Conservation (phyloP, 2,113 vertebrate species). For the Sylvilagus bachmani region DNA sequence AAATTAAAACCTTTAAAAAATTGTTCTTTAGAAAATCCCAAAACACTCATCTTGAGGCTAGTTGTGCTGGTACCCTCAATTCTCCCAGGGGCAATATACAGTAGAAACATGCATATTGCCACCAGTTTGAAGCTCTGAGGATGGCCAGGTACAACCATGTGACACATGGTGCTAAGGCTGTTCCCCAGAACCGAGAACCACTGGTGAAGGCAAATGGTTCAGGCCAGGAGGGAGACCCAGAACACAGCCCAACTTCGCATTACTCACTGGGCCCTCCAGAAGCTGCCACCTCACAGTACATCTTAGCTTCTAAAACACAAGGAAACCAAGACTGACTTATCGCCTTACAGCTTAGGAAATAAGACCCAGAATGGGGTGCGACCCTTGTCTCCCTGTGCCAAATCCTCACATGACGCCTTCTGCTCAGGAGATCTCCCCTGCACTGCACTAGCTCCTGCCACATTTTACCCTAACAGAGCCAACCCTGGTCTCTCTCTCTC, state of each 20-base stretch:
- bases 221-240: background rate
- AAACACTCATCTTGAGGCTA: background rate
- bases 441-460: background rate
- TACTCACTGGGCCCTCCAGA: no score
- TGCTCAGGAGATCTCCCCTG: background rate
- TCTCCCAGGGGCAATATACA: accelerated
- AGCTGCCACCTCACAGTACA: background rate
- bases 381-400: background rate
- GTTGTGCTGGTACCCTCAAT: background rate
- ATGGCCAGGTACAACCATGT: background rate
- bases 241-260: background rate
- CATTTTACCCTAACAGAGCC: background rate
- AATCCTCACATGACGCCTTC: background rate
- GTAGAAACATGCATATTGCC: background rate
- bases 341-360: background rate
- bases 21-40: background rate
- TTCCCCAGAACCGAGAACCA: background rate
- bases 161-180: background rate
- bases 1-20: background rate
- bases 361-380: background rate
- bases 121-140: background rate
- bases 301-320: background rate
- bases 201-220: background rate
- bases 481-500: background rate
- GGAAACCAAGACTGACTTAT: background rate